Evolutionary conservation across 1,140 invertebrate species (phyloP).

Genomic region (Neomicropteryx cornuta): DNA sequence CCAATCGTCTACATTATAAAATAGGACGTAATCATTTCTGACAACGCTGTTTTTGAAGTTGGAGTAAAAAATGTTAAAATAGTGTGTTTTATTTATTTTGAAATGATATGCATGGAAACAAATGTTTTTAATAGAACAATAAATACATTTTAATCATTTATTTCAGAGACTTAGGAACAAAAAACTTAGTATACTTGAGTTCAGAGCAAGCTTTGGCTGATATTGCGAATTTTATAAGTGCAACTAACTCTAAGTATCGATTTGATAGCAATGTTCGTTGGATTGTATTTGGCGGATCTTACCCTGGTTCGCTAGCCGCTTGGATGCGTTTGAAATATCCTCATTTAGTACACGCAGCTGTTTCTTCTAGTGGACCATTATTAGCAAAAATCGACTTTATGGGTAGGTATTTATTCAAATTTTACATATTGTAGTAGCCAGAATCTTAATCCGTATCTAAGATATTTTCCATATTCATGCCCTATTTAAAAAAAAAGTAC

Average conservation of each 20-base stretch:
- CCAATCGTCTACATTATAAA: too few species aligned
- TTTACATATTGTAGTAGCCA: slow-evolving; percentile 2
- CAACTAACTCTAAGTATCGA: slow-evolving; percentile 53
- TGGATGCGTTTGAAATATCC: slow-evolving; percentile 88
- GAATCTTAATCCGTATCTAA: slow-evolving; percentile 3
- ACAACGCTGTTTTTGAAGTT: too few species aligned
- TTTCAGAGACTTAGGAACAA: slow-evolving; percentile 60
- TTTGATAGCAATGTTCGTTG: slow-evolving; percentile 60
- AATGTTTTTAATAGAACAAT: too few species aligned
- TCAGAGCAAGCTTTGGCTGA: slow-evolving; percentile 85
- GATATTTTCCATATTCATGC: slow-evolving; percentile 1
- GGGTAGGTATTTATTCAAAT: slow-evolving; percentile 33
- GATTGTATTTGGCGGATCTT: slow-evolving; percentile 89
- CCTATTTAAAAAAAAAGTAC: slow-evolving; percentile 8
- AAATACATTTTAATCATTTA: slow-evolving; percentile 6
- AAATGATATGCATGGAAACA: slow-evolving; percentile 2
- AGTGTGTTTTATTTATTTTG: too few species aligned
- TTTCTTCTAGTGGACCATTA: slow-evolving; percentile 83
- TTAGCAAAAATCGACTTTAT: slow-evolving; percentile 74
- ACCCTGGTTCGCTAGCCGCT: slow-evolving; percentile 81
- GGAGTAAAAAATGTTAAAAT: too few species aligned
- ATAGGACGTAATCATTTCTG: too few species aligned
- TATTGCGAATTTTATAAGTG: slow-evolving; percentile 67
- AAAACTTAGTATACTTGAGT: slow-evolving; percentile 68
- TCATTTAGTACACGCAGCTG: slow-evolving; percentile 70